Evolutionary conservation across 2,113 vertebrate genomes (phyloP).

Genomic region (Apodemus speciosus): DNA sequence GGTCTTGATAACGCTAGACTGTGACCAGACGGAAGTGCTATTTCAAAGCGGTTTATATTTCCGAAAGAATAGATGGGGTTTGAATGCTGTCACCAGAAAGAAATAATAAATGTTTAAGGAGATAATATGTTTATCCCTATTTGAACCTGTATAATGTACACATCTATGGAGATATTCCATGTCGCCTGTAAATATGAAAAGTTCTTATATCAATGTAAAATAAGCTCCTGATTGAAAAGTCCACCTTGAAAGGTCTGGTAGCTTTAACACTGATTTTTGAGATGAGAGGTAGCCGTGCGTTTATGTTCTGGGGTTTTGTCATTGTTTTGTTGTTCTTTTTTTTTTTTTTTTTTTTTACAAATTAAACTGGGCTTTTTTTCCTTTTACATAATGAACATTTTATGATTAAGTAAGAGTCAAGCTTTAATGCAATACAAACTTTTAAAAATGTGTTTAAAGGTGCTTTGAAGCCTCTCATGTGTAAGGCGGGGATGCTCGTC

Average conservation of each 20-base stretch:
- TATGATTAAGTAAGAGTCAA: conserved; percentile 34
- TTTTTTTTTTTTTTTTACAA: too few species aligned
- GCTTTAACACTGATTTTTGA: conserved; percentile 52
- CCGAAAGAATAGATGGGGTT: neutral
- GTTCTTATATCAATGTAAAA: neutral
- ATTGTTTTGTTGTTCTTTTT: too few species aligned
- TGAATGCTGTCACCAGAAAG: neutral
- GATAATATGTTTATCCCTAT: neutral
- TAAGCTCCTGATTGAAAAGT: conserved; percentile 12
- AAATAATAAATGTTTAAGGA: neutral
- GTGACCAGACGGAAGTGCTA: neutral
- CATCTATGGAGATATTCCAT: neutral
- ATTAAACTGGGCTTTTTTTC: conserved; percentile 12
- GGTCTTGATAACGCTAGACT: conserved; percentile 39
- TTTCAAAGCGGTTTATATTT: conserved; percentile 43
- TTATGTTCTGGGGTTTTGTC: neutral
- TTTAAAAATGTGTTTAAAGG: neutral
- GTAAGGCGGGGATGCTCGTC: too few species aligned
- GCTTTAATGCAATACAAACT: neutral
- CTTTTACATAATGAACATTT: neutral
- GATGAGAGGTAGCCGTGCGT: neutral
- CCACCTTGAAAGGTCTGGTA: neutral
- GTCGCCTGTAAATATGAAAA: neutral
- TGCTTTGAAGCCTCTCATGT: neutral
- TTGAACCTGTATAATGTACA: neutral